Conservation (phyloP, 2,888 invertebrate species). For the Malacosoma neustria region DNA sequence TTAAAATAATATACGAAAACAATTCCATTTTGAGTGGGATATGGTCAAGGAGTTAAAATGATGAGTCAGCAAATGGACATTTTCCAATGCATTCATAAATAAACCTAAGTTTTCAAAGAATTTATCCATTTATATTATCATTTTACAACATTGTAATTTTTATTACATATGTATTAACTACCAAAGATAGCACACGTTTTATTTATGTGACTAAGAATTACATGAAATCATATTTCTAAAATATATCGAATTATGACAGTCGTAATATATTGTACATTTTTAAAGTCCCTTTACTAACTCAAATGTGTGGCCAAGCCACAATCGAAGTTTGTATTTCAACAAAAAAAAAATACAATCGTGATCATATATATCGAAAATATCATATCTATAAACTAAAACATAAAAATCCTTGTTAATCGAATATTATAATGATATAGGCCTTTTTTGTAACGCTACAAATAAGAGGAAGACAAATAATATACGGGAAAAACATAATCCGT, state of each 20-base stretch:
- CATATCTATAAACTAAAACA: slow-evolving; percentile 29
- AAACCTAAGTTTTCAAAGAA: too few relatives aligned
- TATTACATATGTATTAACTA: too few relatives aligned
- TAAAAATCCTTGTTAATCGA: slow-evolving; percentile 37
- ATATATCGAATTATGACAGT: neutral
- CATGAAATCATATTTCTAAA: too few relatives aligned
- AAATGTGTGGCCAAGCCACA: neutral
- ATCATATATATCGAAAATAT: slow-evolving; percentile 23
- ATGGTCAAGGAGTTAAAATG: slow-evolving; percentile 42
- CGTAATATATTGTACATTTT: too few relatives aligned
- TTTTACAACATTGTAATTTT: neutral
- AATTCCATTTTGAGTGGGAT: slow-evolving; percentile 63
- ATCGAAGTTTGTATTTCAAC: neutral
- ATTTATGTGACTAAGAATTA: neutral
- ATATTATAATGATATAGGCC: slow-evolving; percentile 35
- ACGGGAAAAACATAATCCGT: slow-evolving; percentile 18
- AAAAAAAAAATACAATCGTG: slow-evolving; percentile 13
- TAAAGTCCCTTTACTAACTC: neutral
- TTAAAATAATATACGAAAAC: slow-evolving; percentile 33
- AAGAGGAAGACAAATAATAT: slow-evolving; percentile 40
- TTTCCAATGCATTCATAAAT: too few relatives aligned
- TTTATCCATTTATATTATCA: too few relatives aligned
- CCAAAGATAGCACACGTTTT: too few relatives aligned
- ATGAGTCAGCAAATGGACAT: slow-evolving; percentile 11
- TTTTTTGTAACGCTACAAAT: slow-evolving; percentile 32